Evolutionary conservation across 1,140 invertebrate genomes (phyloP), one percentile per base, ranked within the genome.

Genomic region (Listronotus oregonensis): DNA sequence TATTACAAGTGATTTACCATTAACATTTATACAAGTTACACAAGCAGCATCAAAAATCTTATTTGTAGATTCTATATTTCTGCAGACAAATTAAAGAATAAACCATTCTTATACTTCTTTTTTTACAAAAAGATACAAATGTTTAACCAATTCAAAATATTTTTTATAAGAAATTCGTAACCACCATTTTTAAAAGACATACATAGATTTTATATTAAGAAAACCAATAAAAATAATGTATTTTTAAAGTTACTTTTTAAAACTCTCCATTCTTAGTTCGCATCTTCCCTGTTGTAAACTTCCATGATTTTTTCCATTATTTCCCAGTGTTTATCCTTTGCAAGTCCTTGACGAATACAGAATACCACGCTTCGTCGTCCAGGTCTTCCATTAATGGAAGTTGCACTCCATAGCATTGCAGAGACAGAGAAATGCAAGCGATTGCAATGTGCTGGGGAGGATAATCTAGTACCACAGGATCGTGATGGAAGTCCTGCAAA

Each of bases 401-500:
- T 34, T 89, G 86, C 3, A 94, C 85, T 4, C 93, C 94, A 77
- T 95, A 90, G 64, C 89, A 87, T 81, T 94, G 89, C 57, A 96
- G 75, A 3, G 92, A 85, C 10, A 96, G 77, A 68, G 92, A 91
- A 44, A 97, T 86, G 67, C 92, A 90, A 0, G 92, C 89, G 40
- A 96, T 87, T 1, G 94, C 93, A 59, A 95, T 82, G 75, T 95
- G 89, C 71, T 94, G 89, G 14, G 94, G 88, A 67, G 87, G 85
- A 77, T 91, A 92, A 59, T 92, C 88, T 15, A 97, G 77, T 70
- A 95, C 87, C 52, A 88, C 82, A 21, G 89, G 79, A 47, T 90
- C 90, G 80, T 95, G 92, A 80, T 96, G 93, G 75, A 95, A 94
- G 81, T 97, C 95, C 84, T 95, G 90, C 40, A 96, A 75, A 71